phyloP scores from a whole-genome alignment of 2,888 invertebrate species.

The Drosophila monieri region DNA sequence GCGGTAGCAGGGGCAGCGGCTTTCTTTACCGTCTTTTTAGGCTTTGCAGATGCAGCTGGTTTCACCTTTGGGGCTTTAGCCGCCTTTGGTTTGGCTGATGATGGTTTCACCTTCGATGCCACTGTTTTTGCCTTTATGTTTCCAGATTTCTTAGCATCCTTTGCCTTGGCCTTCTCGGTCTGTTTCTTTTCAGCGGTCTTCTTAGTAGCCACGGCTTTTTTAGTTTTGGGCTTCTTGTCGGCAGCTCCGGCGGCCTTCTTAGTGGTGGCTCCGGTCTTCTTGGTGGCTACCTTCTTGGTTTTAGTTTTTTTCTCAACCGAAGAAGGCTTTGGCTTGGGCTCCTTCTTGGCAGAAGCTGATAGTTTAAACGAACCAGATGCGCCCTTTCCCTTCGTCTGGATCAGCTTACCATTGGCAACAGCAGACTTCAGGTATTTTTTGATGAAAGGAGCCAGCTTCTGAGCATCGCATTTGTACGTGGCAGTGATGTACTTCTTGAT shows the following conservation, averaged over 20 bases:
- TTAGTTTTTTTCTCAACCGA: constrained; percentile 41
- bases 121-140: constrained; percentile 46
- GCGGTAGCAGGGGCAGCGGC: constrained; percentile 24
- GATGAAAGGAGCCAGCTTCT: constrained; percentile 85
- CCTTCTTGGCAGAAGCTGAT: constrained; percentile 52
- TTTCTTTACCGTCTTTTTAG: constrained; percentile 46
- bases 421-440: constrained; percentile 86
- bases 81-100: constrained; percentile 36
- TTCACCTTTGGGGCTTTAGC: constrained; percentile 1
- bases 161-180: constrained; percentile 45
- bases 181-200: constrained; percentile 50
- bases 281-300: too few relatives aligned
- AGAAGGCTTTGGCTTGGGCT: constrained; percentile 40
- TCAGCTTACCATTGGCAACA: constrained; percentile 85
- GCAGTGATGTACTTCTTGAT: constrained; percentile 57
- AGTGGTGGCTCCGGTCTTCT: too few relatives aligned
- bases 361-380: constrained; percentile 62
- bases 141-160: constrained; percentile 50
- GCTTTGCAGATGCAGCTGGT: constrained; percentile 25
- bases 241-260: too few relatives aligned
- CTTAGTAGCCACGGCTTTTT: constrained; percentile 16
- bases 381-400: constrained; percentile 67
- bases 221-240: too few relatives aligned
- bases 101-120: constrained; percentile 36
- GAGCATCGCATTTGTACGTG: constrained; percentile 56